These are phyloP conservation scores for Steatocranus sp. DNA, from an alignment of 2,797 vertebrate species.

Conservation along the genomic window DNA sequence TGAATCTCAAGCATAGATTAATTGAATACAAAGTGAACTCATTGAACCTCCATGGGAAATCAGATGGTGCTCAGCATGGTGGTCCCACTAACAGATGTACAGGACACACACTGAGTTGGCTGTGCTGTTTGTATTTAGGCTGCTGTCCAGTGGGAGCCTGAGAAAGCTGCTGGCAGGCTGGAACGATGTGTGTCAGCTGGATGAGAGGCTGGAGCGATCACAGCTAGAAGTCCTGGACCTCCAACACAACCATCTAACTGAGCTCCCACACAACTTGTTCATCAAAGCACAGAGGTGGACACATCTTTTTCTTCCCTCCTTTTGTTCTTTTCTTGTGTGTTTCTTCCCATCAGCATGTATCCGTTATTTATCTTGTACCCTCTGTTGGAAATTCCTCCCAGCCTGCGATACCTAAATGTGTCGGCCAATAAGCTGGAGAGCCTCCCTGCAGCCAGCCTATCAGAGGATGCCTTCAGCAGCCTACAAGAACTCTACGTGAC, in stretches of 20 bases:
- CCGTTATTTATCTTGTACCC: not conserved
- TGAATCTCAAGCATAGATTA: not conserved
- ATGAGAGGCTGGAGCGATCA: constrained; percentile 82
- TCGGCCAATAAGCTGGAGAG: constrained; percentile 94
- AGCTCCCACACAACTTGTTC: constrained; percentile 89
- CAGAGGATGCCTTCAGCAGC: constrained; percentile 87
- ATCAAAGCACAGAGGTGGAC: constrained; percentile 88
- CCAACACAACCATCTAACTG: constrained; percentile 90
- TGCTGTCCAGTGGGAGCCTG: constrained; percentile 86
- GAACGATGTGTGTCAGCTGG: constrained; percentile 81
- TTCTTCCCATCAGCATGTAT: not conserved
- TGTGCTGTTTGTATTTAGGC: constrained; percentile 64
- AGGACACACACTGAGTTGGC: not conserved
- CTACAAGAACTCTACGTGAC: constrained; percentile 93
- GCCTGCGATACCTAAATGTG: constrained; percentile 89
- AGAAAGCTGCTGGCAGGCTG: constrained; percentile 89
- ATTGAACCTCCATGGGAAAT: not conserved
- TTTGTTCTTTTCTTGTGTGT: not conserved
- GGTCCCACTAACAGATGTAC: not conserved
- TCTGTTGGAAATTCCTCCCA: constrained; percentile 46
- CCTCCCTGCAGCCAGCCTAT: constrained; percentile 87
- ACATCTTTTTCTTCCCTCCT: not conserved
- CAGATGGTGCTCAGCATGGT: not conserved
- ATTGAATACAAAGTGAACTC: not conserved
- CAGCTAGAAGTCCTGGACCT: constrained; percentile 91